Base-by-base conservation (phyloP, 2,888 invertebrate species). In the Orchesella flavescens region DNA sequence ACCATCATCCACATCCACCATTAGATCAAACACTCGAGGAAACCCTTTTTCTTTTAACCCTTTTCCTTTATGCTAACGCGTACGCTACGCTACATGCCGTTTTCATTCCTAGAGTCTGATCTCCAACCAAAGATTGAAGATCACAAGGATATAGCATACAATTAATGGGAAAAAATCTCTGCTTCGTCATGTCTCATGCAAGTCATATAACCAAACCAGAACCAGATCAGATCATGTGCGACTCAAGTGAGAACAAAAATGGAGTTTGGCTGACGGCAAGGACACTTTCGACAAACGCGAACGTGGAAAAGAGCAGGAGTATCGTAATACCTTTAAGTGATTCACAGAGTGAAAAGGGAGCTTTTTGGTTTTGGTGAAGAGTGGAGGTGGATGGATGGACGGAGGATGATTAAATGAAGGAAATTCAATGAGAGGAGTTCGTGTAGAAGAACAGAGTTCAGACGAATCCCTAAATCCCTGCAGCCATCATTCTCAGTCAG, bases 191-290 rank as follows among this genome's bases (percentile, higher is more conserved):
- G 53, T 66, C 44, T 15, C 46, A 65, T 34, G 34, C 34, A 34
- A 34, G 2, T 34, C 34, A 34, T 34, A 7, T 34, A 34, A 34
- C 34, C 34, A 34, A 34, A 34, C 34, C 34, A 34, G 34, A 34
- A 34, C 34, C 34, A 34, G 34, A 34, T 34, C 34, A 34, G 34
- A 34, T 34, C 34, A 7, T 4, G 34, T 34, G 34, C 7, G 34
- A 34, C n/a, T n/a, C n/a, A 61, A 12, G 23, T 13, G 61, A 44
- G 59, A 61, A 59, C 24, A 53, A 21, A 69, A 59, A 77, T 63
- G 76, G 69, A 77, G 34, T 61, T 78, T 72, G 63, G 63, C 79
- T 49, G 57, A 73, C 53, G 80, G 80, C 80, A 80, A 80, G 80
- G 80, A 43, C 73, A 59, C 46, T 44, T 9, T 4, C 66, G n/a